These are phyloP conservation scores for Drosophila bipectinata DNA, from an alignment of 1,140 invertebrate genomes.

Conservation along the genomic window DNA sequence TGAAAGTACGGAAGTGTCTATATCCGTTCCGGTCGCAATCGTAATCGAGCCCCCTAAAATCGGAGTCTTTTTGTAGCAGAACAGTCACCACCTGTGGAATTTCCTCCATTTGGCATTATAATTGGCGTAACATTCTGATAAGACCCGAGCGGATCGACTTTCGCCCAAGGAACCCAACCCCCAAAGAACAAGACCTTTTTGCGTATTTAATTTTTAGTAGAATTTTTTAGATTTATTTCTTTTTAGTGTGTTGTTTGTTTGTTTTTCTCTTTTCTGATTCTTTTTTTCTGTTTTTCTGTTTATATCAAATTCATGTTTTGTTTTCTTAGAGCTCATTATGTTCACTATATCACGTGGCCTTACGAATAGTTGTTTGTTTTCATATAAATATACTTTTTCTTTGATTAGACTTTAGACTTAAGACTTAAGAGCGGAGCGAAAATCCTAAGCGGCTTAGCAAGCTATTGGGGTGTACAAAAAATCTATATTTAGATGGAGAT, in stretches of 20 bases:
- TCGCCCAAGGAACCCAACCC: constrained; percentile 18
- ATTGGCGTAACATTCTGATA: constrained; percentile 34
- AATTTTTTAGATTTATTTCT: constrained; percentile 69
- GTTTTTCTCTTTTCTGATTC: constrained; percentile 45
- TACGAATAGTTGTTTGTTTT: constrained; percentile 55
- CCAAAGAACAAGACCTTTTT: constrained; percentile 33
- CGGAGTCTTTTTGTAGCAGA: constrained; percentile 12
- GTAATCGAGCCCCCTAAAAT: constrained; percentile 30
- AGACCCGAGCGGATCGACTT: constrained; percentile 30
- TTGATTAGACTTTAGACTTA: constrained; percentile 54
- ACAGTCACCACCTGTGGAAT: constrained; percentile 16
- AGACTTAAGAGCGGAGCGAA: constrained; percentile 53
- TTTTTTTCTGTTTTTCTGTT: constrained; percentile 31
- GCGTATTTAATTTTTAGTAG: constrained; percentile 69
- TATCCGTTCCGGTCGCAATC: constrained; percentile 25
- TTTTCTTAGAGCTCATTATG: constrained; percentile 78
- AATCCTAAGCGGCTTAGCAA: constrained; percentile 46
- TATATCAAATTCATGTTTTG: constrained; percentile 58
- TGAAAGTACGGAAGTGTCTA: constrained; percentile 22
- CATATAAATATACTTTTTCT: constrained; percentile 46
- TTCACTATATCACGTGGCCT: constrained; percentile 79
- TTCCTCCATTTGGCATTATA: constrained; percentile 30
- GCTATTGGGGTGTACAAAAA: constrained; percentile 40
- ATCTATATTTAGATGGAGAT: constrained; percentile 66
- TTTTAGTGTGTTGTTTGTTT: constrained; percentile 72